These are phyloP conservation scores for Pipistrellus pipistrellus DNA, from an alignment of 2,797 vertebrate genomes.

Conservation along the genomic window DNA sequence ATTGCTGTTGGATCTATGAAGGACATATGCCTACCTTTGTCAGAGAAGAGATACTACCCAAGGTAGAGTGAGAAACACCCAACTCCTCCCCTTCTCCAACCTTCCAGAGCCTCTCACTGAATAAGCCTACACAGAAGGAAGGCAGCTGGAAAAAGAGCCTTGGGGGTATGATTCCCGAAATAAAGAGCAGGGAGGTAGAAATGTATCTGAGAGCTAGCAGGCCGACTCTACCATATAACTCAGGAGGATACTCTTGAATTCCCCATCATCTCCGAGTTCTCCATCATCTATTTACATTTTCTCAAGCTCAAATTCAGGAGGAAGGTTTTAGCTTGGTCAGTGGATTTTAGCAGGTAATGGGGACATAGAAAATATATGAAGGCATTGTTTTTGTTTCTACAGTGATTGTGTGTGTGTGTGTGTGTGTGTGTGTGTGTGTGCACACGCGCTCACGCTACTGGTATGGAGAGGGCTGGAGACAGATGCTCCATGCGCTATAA, in stretches of 20 bases:
- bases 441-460: not conserved
- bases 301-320: not conserved
- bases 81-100: not conserved
- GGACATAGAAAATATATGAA: not conserved
- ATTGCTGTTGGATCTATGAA: not conserved
- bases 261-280: not conserved
- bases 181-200: not conserved
- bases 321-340: not conserved
- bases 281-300: not conserved
- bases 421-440: no score
- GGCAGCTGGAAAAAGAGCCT: not conserved
- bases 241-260: not conserved
- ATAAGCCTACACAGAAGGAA: not conserved
- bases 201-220: not conserved
- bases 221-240: no score
- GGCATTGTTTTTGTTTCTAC: not conserved
- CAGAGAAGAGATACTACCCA: not conserved
- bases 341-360: not conserved
- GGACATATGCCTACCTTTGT: not conserved
- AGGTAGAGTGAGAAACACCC: not conserved
- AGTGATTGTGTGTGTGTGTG: not conserved
- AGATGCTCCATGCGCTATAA: not conserved
- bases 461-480: not conserved
- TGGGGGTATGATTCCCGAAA: not conserved
- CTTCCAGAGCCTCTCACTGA: not conserved